Evolutionary conservation across 2,888 invertebrate species (phyloP).

Genomic region (Camptogramma bilineatum): DNA sequence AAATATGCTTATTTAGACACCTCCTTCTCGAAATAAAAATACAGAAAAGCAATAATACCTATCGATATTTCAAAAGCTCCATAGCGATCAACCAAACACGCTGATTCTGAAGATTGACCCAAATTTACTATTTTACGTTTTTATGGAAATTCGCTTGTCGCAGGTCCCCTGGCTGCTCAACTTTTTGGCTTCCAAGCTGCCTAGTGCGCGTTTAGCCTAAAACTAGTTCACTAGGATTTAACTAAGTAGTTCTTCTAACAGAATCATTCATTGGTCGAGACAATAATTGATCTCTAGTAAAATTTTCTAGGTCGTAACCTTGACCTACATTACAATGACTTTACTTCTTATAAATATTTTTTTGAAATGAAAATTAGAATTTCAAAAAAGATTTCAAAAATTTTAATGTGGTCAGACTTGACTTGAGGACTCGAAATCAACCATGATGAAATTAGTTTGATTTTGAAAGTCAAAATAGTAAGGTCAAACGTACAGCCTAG

Average conservation of each 20-base stretch:
- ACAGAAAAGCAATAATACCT: too few species aligned
- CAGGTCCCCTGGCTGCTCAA: too few species aligned
- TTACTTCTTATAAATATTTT: not conserved
- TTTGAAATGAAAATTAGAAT: not conserved
- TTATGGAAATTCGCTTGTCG: too few species aligned
- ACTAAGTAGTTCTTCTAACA: not conserved
- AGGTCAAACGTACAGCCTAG: constrained; percentile 30
- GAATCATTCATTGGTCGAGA: not conserved
- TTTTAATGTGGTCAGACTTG: not conserved
- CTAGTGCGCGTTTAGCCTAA: too few species aligned
- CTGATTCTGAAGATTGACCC: too few species aligned
- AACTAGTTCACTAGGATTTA: too few species aligned
- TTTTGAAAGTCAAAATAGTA: constrained; percentile 40
- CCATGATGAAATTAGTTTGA: constrained; percentile 29
- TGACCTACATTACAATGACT: not conserved
- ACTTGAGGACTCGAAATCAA: not conserved
- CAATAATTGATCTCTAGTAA: not conserved
- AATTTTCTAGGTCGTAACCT: not conserved
- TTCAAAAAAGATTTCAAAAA: not conserved
- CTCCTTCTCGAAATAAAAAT: too few species aligned
- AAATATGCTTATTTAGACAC: too few species aligned
- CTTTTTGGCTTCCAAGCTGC: too few species aligned
- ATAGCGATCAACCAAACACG: too few species aligned
- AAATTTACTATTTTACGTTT: too few species aligned
- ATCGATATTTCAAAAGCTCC: too few species aligned